Evolutionary conservation across 2,888 invertebrate genomes (phyloP), one percentile per base, ranked within the genome.

Genomic region (Conchocele bisecta): DNA sequence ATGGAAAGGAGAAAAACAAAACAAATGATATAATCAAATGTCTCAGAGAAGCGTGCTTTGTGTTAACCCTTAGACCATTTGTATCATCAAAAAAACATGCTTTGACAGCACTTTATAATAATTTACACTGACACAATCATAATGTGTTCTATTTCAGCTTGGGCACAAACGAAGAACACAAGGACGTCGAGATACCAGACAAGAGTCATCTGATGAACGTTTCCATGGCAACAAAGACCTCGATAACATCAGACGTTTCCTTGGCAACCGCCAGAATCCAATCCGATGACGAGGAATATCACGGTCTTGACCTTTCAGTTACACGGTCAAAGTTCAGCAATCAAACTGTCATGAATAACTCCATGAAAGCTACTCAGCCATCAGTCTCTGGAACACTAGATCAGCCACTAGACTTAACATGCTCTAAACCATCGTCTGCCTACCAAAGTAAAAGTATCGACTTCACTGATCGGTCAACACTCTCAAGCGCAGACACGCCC

Each of bases 271-370:
- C 73, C 6, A 37, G 73, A 4, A 54, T 73, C 3, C 67, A 73
- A 44, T 68, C 69, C 3, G 74, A 74, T 26, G 74, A 74, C 22
- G 74, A 74, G 6, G 65, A 74, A 39, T 74, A 65, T 24, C 74
- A 74, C 35, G 74, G 74, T 17, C 44, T 74, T 20, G 74, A 74
- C 37, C 65, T 74, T 9, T 61, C 74, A 5, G 65, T 69, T 1
- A 48, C 61, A 15, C 54, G 69, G 0, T 50, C 69, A 22, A 65
- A 64, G 39, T 68, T 73, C n/a, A 67, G n/a, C 15, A 68, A 67
- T 5, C 66, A 58, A 20, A 39, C 68, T n/a, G 67, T 73, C 56
- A 67, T 68, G 31, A 73, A 67, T 1, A 73, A 73, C 29, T 67
- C 67, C 3, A 31, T 73, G 28, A 57, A 67, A n/a, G n/a, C n/a